phyloP scores from a whole-genome alignment of 2,113 vertebrate species.

The Furnarius figulus region DNA sequence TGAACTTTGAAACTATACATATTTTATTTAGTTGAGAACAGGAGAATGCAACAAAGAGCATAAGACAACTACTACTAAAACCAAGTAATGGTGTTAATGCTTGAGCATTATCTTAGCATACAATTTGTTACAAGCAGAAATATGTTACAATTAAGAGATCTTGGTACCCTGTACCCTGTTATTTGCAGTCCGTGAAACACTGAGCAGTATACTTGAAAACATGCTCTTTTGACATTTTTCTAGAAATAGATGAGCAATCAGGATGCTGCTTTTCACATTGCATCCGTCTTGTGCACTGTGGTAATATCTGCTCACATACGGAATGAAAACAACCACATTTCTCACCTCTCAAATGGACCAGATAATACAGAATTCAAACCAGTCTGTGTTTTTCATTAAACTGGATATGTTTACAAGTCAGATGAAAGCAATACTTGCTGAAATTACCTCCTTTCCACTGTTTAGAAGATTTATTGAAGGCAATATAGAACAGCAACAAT shows the following conservation, averaged over 20 bases:
- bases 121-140: background rate
- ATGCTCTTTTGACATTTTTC: background rate
- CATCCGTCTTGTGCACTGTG: background rate
- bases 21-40: background rate
- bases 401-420: slow-evolving; percentile 9
- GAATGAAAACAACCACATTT: slow-evolving; percentile 8
- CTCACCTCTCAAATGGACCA: slow-evolving; percentile 11
- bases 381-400: slow-evolving; percentile 44
- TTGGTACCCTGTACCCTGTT: background rate
- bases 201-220: background rate
- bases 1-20: background rate
- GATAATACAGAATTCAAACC: slow-evolving; percentile 13
- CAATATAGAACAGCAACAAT: slow-evolving; percentile 11
- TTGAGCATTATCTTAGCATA: background rate
- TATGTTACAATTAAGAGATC: background rate
- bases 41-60: background rate
- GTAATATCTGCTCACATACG: background rate
- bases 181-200: background rate
- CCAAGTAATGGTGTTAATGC: background rate
- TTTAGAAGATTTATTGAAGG: slow-evolving; percentile 45
- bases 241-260: background rate
- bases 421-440: background rate
- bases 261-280: background rate
- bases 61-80: background rate
- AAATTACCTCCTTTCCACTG: background rate